Conservation (phyloP, 2,113 vertebrate species). For the Lutjanus erythropterus region DNA sequence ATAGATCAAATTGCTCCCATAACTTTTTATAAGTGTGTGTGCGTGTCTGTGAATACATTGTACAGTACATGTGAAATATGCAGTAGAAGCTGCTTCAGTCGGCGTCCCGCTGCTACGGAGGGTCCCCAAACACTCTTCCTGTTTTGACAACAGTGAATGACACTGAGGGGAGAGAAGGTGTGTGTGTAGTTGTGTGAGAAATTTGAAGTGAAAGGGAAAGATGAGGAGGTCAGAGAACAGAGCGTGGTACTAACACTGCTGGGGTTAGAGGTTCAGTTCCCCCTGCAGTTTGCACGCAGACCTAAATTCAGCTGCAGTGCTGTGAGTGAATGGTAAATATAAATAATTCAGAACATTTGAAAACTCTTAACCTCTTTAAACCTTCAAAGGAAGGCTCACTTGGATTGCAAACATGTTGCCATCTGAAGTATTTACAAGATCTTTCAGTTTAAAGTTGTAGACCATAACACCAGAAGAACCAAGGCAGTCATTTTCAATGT, state of each 20-base stretch:
- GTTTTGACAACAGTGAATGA: slow-evolving; percentile 42
- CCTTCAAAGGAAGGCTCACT: neutral
- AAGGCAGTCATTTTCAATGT: no score
- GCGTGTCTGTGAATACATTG: slow-evolving; percentile 23
- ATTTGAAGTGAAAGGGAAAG: slow-evolving; percentile 6
- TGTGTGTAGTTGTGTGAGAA: neutral
- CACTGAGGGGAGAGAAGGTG: neutral
- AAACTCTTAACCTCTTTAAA: slow-evolving; percentile 1
- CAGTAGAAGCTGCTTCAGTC: neutral
- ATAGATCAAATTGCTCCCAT: slow-evolving; percentile 2
- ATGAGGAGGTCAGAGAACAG: slow-evolving; percentile 12
- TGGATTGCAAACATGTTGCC: neutral
- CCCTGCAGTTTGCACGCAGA: neutral
- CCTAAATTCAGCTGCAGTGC: neutral
- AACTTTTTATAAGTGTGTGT: neutral
- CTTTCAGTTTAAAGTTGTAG: neutral
- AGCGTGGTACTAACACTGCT: neutral
- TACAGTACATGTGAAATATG: neutral
- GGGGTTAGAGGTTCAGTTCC: neutral
- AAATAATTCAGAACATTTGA: slow-evolving; percentile 23
- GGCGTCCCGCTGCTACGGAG: slow-evolving; percentile 3
- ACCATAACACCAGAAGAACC: no score
- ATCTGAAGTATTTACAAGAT: neutral
- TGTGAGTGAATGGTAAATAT: neutral
- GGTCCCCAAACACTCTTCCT: slow-evolving; percentile 20